Conservation (phyloP, 2,113 vertebrate species). For the Vireo altiloquus region DNA sequence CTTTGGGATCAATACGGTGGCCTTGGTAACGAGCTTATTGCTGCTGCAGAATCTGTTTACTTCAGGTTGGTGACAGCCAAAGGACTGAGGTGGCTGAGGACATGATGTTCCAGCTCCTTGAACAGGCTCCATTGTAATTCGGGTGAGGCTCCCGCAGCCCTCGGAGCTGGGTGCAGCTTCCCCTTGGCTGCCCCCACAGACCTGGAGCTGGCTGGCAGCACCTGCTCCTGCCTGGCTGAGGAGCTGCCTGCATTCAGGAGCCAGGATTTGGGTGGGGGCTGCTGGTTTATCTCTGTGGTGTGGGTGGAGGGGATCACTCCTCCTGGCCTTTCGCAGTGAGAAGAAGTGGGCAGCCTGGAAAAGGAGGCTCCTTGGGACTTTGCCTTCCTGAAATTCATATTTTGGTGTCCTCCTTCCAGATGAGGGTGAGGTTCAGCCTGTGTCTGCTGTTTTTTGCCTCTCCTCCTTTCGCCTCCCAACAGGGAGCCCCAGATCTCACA, state of each 20-base stretch:
- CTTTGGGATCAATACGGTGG: slow-evolving; percentile 73
- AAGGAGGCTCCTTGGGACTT: background rate
- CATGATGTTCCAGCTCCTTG: slow-evolving; percentile 64
- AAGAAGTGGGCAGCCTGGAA: background rate
- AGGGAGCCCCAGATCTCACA: background rate
- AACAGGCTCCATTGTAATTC: slow-evolving; percentile 21
- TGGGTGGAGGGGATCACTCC: background rate
- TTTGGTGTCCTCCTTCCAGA: background rate
- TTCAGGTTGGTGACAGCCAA: slow-evolving; percentile 63
- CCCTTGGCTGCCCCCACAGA: background rate
- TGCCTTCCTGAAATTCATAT: background rate
- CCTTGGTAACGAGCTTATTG: slow-evolving; percentile 75
- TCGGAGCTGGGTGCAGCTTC: background rate
- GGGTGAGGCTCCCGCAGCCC: background rate
- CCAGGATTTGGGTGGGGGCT: background rate
- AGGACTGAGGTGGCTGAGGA: slow-evolving; percentile 58
- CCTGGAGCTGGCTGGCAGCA: background rate
- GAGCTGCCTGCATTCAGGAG: background rate
- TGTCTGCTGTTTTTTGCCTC: background rate
- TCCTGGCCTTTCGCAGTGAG: background rate
- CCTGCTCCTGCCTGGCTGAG: background rate
- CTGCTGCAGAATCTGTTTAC: slow-evolving; percentile 77
- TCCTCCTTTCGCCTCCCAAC: background rate
- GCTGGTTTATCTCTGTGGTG: background rate
- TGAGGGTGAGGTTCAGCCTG: background rate